Base-by-base conservation (phyloP, 2,113 vertebrate genomes). In the Callocephalon fimbriatum region DNA sequence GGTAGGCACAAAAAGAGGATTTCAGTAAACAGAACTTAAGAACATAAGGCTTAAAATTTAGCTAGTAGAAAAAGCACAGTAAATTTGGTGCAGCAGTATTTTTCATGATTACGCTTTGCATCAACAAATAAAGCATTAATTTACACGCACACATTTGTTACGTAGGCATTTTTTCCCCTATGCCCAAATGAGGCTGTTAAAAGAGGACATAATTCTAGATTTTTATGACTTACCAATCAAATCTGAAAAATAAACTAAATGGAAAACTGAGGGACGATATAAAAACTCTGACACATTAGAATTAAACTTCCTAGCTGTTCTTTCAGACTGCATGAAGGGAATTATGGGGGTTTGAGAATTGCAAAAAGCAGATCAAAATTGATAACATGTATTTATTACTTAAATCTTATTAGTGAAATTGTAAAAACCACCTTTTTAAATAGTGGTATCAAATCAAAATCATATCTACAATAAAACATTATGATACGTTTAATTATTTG, bases 1-100 rank as follows among this genome's bases (percentile, higher is more conserved):
- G 61, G 93, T 65, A 97, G 97, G 75, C 59, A 82, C 50, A 95
- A 88, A 97, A 95, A 68, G 38, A 58, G 71, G 7, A 93, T 81
- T 62, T 94, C 86, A 97, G 32, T 83, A 95, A 97, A 79, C 5
- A 84, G 31, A 78, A 85, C 27, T 96, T 96, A 93, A 4, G 47
- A 91, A 97, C 96, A 86, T 48, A 84, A 78, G 13, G 32, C 38
- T 92, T 54, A 88, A 93, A 65, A 68, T 77, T 94, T 94, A 92
- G n/a, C 32, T 73, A 88, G 38, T 53, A 96, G 61, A 79, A 88
- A 82, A 85, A 86, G 50, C 20, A 31, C 29, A 68, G 47, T 10
- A 95, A 82, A 93, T 91, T 25, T 61, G 7, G 78, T 61, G 27
- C 72, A 85, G 29, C 21, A 51, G 5, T 40, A 67, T 80, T 74